Evolutionary conservation across 2,113 vertebrate genomes (phyloP), one percentile per base, ranked within the genome.

Genomic region (Pterocles orientalis): DNA sequence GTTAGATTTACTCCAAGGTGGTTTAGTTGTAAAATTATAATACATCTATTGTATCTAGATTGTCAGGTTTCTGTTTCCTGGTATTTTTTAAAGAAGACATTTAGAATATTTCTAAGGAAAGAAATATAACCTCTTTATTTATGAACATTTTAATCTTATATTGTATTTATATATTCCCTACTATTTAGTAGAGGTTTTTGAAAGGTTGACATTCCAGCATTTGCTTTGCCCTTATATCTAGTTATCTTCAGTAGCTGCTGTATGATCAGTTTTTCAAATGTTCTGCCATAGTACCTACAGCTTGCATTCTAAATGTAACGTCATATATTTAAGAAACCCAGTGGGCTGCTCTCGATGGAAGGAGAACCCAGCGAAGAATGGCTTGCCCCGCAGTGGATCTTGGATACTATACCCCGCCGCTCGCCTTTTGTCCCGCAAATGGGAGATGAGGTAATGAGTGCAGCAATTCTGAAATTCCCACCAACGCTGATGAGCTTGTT

Each of bases 391-490:
- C 97, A 99, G 76, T 99, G 99, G 99, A 99, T 99, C 94, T 98
- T 99, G 97, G 99, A 99, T 70, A 99, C 99, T 14, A 97, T 99
- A 61, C 99, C 99, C 19, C 98, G 98, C 18, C 98, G 99, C 76
- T 99, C 99, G 17, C 99, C 99, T 17, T 99, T 99, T 73, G 99
- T 99, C 62, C 99, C 99, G 7, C 99, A 99, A 89, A 99, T 99
- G 99, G 99, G 99, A 71, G 99, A 99, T 88, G 99, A 99, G 98
- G 99, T 99, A 98, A 94, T 7, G 62, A 14, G 53, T 20, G 66
- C 8, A 54, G 18, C 39, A 14, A 4, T 25, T 16, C 31, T 53
- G 48, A 6, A 68, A 2, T 51, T 5, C 58, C 60, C 28, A 6
- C 6, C 9, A 5, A 23, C 10, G 43, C 33, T 56, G 39, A 5